Base-by-base conservation (phyloP, 2,113 vertebrate species). In the Nesogale talazaci region DNA sequence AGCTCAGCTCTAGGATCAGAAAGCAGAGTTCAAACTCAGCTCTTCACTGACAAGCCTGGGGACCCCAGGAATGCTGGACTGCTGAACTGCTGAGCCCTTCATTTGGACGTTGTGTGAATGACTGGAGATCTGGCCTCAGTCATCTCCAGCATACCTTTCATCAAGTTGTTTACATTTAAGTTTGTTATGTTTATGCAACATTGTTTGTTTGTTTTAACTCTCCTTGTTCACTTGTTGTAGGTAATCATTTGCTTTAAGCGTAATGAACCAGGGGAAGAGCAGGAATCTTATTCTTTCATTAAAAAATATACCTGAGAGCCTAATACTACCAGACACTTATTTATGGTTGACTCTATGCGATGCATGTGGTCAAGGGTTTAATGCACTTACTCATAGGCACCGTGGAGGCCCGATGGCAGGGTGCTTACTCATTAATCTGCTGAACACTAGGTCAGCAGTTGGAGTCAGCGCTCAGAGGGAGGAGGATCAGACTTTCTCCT, bases 211-310 rank as follows among this genome's bases (percentile, higher is more conserved):
- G 10, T 52, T 52, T 52, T 52, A 52, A 52, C 46, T 52, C 46
- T 52, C 46, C 5, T 46, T 46, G 42, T 46, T 46, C 42, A 52
- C 46, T 12, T 52, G 46, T 52, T 52, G 9, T 10, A 52, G 7
- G 29, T 90, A 92, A 79, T 31, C 2, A 40, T 57, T 86, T 89
- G 52, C 82, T 89, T 91, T 61, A 67, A 90, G 84, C 46, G 63
- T 25, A 89, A 34, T 77, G 46, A 70, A 20, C 75, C 61, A 94
- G 56, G 63, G 42, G 38, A 72, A 88, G 69, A 88, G 59, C 63
- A 94, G 85, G 17, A 93, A 46, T 63, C 86, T n/a, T 93, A n/a
- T 74, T 88, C 88, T 90, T 59, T 75, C 81, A 94, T 67, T 88
- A 82, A 89, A 69, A 34, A 83, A 42, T 38, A 57, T 15, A 46